Conservation (phyloP, 1,140 invertebrate species). For the Platorchestia sp. region DNA sequence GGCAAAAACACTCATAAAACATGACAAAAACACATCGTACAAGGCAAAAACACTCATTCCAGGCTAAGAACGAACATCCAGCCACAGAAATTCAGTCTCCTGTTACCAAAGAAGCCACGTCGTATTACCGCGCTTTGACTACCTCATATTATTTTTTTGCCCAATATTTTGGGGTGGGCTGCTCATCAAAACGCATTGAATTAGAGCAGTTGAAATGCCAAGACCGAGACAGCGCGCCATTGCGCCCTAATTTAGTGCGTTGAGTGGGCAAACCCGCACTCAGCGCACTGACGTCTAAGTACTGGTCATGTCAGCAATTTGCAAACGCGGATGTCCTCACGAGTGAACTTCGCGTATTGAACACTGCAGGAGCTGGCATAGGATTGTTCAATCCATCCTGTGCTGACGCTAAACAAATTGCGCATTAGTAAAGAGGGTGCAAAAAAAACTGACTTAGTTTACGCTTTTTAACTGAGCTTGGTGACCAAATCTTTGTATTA, state of each 20-base stretch:
- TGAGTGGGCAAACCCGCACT: not conserved
- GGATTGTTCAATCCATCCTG: not conserved
- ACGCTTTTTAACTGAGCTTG: not conserved
- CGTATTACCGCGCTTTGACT: not conserved
- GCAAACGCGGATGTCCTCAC: not conserved
- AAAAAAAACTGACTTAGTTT: not conserved
- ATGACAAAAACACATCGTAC: too few species aligned
- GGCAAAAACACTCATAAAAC: too few species aligned
- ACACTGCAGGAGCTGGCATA: not conserved
- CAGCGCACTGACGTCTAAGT: not conserved
- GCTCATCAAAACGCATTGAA: too few species aligned
- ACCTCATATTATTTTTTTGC: not conserved
- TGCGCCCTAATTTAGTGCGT: not conserved
- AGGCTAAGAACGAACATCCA: too few species aligned
- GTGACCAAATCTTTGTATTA: not conserved
- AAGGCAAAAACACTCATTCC: too few species aligned
- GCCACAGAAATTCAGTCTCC: not conserved
- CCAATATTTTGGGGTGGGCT: too few species aligned
- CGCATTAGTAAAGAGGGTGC: not conserved
- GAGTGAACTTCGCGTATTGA: not conserved
- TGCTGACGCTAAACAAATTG: not conserved
- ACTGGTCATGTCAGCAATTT: not conserved
- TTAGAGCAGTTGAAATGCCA: not conserved
- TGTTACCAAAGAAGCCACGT: not conserved
- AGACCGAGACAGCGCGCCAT: too few species aligned